Evolutionary conservation across 2,888 invertebrate species (phyloP).

Genomic region (Hartigia nigra): DNA sequence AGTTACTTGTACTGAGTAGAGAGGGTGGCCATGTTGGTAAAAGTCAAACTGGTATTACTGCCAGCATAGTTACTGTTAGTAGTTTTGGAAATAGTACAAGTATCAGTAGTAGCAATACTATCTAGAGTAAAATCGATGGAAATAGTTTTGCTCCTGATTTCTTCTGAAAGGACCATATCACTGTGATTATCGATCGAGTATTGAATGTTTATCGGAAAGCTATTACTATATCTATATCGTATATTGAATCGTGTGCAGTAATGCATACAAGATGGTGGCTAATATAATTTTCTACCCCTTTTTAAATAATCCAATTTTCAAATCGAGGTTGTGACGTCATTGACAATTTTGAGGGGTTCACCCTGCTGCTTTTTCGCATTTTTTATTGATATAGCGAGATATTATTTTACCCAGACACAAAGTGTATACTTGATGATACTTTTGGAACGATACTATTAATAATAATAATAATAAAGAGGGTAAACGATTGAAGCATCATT

Average conservation of each 20-base stretch:
- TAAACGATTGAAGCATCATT: slow-evolving; percentile 14
- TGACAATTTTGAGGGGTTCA: neutral
- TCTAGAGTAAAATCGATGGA: no score
- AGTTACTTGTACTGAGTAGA: neutral
- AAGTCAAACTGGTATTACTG: neutral
- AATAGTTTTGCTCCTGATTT: no score
- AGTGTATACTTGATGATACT: neutral
- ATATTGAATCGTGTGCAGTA: no score
- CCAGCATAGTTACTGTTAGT: neutral
- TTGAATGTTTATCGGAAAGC: no score
- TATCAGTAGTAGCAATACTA: neutral
- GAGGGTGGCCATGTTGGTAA: neutral
- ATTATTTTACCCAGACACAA: neutral
- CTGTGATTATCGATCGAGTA: no score
- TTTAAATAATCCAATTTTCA: neutral
- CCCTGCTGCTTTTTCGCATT: neutral
- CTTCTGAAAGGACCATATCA: no score
- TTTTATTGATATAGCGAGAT: neutral
- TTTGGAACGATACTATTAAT: neutral
- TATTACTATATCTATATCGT: no score
- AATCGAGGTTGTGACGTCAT: neutral
- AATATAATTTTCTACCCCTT: no score
- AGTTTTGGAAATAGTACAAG: neutral
- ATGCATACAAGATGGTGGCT: no score
- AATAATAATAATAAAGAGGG: neutral